phyloP scores from a whole-genome alignment of 2,888 invertebrate genomes.

The Pterostichus madidus region DNA sequence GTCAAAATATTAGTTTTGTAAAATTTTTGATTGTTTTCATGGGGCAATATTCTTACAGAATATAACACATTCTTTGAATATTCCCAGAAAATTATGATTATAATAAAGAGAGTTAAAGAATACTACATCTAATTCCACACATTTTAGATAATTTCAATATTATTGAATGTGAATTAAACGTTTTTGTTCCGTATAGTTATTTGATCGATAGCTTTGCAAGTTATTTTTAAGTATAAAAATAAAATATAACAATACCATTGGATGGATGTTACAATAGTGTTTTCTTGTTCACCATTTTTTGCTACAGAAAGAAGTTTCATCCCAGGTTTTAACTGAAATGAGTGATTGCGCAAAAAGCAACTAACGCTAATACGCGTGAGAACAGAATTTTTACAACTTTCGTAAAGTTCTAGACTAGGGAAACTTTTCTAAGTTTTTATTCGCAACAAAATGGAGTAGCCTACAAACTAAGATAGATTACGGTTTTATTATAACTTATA shows the following conservation, averaged over 20 bases:
- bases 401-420: neutral
- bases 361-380: conserved; percentile 45
- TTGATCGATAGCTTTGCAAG: neutral
- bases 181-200: neutral
- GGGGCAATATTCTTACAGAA: too few species aligned
- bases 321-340: conserved; percentile 42
- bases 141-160: too few species aligned
- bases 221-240: conserved; percentile 5
- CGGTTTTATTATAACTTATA: conserved; percentile 18
- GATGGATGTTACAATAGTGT: neutral
- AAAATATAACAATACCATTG: neutral
- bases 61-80: too few species aligned
- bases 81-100: too few species aligned
- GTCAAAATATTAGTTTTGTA: too few species aligned
- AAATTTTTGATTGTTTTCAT: too few species aligned
- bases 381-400: conserved; percentile 45
- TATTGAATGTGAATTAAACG: too few species aligned
- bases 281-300: conserved; percentile 17
- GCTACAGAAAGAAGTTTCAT: conserved; percentile 42
- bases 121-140: too few species aligned
- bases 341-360: conserved; percentile 46
- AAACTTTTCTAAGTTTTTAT: conserved; percentile 49
- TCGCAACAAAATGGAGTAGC: conserved; percentile 25
- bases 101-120: too few species aligned
- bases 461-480: conserved; percentile 49